Conservation (phyloP, 2,888 invertebrate species). For the Laothoe populi region DNA sequence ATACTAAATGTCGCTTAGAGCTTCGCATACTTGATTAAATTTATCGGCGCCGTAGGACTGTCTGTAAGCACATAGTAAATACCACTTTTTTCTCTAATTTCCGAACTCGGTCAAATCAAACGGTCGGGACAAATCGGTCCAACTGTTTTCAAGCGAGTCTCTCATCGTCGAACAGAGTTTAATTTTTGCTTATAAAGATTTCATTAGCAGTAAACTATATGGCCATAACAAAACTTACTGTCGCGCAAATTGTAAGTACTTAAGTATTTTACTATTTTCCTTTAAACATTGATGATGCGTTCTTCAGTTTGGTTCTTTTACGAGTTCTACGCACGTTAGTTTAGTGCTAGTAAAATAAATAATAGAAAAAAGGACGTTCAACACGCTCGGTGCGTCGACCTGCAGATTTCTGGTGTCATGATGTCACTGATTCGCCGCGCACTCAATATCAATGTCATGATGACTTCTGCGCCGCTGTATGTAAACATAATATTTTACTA, state of each 20-base stretch:
- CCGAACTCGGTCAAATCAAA: too few relatives aligned
- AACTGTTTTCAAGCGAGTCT: constrained; percentile 1
- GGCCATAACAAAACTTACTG: constrained; percentile 11
- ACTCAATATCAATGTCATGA: constrained; percentile 29
- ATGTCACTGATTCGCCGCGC: constrained; percentile 33
- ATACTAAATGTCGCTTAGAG: too few relatives aligned
- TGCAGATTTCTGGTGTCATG: constrained; percentile 40
- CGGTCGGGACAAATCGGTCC: too few relatives aligned
- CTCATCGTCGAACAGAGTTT: constrained; percentile 1
- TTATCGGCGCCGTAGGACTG: too few relatives aligned
- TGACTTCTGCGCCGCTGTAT: constrained; percentile 10
- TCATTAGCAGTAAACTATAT: constrained; percentile 22
- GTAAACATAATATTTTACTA: constrained; percentile 13
- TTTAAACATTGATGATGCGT: constrained; percentile 46
- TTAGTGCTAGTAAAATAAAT: constrained; percentile 55
- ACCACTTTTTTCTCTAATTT: too few relatives aligned
- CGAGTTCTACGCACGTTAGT: constrained; percentile 49
- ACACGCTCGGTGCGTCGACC: constrained; percentile 44
- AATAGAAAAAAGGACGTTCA: constrained; percentile 44
- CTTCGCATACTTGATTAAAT: too few relatives aligned
- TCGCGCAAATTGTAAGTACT: constrained; percentile 40
- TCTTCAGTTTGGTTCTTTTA: constrained; percentile 42
- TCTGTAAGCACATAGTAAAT: too few relatives aligned
- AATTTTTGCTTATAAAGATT: constrained; percentile 23
- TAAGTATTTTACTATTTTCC: constrained; percentile 49